Conservation (phyloP, 2,113 vertebrate species). For the Phaethornis superciliosus region DNA sequence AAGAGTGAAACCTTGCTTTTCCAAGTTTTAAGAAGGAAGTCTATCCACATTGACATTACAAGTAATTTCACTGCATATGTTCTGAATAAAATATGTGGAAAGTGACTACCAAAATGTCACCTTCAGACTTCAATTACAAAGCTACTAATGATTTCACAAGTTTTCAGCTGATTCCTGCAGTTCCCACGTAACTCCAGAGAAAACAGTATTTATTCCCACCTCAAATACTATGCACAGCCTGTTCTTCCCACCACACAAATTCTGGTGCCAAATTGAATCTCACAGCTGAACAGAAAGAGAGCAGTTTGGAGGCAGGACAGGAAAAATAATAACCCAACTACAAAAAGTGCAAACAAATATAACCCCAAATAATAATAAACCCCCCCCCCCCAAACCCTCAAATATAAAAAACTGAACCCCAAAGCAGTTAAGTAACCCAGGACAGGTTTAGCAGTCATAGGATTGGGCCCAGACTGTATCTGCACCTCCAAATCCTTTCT, state of each 20-base stretch:
- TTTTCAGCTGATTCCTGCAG: background rate
- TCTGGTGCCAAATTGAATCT: background rate
- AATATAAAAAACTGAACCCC: background rate
- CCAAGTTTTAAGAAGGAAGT: background rate
- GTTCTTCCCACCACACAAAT: background rate
- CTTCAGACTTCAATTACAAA: background rate
- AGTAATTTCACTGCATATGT: background rate
- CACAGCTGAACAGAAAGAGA: background rate
- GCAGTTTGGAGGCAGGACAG: background rate
- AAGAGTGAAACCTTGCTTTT: background rate
- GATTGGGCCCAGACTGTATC: background rate
- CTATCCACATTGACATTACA: background rate
- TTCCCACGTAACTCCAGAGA: background rate
- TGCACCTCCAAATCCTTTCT: background rate
- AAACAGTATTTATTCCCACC: background rate
- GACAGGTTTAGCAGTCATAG: background rate
- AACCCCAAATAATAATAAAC: no score
- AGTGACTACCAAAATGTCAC: background rate
- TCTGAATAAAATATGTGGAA: background rate
- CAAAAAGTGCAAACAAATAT: background rate
- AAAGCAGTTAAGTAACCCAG: background rate
- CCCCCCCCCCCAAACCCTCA: no score
- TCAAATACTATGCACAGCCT: background rate
- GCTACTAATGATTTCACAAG: background rate
- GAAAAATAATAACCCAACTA: background rate